Conservation (phyloP, 2,113 vertebrate species). For the Damaliscus lunatus region DNA sequence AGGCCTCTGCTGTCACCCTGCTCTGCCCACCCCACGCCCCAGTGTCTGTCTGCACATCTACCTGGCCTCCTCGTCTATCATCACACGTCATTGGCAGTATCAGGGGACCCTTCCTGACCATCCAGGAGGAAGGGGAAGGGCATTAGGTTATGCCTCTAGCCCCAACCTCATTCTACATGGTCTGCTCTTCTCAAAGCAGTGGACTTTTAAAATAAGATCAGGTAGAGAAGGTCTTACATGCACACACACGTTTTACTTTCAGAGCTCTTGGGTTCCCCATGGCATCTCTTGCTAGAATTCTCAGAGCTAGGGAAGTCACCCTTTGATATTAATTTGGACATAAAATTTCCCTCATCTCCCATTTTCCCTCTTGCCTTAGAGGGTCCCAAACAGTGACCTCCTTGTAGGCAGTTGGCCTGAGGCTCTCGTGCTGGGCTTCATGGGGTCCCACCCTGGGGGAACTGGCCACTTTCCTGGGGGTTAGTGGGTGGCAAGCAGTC, state of each 20-base stretch:
- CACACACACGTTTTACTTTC: not conserved
- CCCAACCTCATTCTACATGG: not conserved
- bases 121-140: not conserved
- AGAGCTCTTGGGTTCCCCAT: not conserved
- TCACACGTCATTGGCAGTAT: not conserved
- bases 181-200: not conserved
- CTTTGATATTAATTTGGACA: not conserved
- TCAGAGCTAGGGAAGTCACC: not conserved
- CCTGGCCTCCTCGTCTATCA: not conserved
- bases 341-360: not conserved
- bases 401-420: not conserved
- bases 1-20: not conserved
- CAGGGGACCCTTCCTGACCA: not conserved
- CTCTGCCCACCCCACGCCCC: not conserved
- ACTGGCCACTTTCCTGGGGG: not conserved
- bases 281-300: not conserved
- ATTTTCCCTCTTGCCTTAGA: not conserved
- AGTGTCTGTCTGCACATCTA: not conserved
- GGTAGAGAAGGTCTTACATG: not conserved
- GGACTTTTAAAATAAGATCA: not conserved
- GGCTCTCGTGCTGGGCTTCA: not conserved
- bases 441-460: not conserved
- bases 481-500: not conserved
- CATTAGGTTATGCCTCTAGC: not conserved
- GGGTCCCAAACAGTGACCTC: not conserved